Percentiles rank a stretch among this genome's conserved stretches.
Conservation (phyloP, 1,140 invertebrate species). For the Leptopilina clavipes region DNA sequence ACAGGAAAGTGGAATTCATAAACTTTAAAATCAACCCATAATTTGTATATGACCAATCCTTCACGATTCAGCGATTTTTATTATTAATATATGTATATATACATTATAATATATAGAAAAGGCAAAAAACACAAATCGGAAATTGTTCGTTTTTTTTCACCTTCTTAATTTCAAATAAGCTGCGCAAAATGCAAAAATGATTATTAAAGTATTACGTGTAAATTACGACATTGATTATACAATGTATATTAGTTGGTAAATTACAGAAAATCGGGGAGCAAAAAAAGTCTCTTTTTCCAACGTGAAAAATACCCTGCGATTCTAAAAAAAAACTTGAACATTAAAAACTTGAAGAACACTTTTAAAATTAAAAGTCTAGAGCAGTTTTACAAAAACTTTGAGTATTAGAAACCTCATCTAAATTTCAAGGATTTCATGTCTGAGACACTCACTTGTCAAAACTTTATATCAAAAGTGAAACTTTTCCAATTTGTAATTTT, state of each 20-base stretch:
- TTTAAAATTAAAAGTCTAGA: conserved; percentile 13
- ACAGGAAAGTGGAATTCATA: not conserved
- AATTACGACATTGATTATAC: not conserved
- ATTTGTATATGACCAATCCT: not conserved
- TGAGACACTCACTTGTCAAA: not conserved
- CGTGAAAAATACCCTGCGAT: not conserved
- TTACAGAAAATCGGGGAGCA: not conserved
- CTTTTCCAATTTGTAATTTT: conserved; percentile 1
- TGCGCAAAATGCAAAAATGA: not conserved
- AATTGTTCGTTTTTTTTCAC: not conserved
- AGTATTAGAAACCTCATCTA: conserved; percentile 6
- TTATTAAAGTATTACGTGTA: not conserved
- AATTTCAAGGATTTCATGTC: not conserved
- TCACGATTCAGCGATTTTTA: not conserved
- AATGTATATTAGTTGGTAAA: not conserved
- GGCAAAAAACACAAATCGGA: not conserved
- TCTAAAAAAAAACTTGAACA: not conserved
- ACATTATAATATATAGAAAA: too few species aligned
- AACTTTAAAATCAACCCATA: not conserved
- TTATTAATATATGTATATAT: not conserved
- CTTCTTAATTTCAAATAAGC: not conserved
- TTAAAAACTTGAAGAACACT: not conserved
- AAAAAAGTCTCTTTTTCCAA: not conserved
- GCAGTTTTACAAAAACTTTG: not conserved
- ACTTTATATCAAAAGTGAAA: not conserved